Conservation (phyloP, 2,888 invertebrate species). For the Sarcophaga carnaria region DNA sequence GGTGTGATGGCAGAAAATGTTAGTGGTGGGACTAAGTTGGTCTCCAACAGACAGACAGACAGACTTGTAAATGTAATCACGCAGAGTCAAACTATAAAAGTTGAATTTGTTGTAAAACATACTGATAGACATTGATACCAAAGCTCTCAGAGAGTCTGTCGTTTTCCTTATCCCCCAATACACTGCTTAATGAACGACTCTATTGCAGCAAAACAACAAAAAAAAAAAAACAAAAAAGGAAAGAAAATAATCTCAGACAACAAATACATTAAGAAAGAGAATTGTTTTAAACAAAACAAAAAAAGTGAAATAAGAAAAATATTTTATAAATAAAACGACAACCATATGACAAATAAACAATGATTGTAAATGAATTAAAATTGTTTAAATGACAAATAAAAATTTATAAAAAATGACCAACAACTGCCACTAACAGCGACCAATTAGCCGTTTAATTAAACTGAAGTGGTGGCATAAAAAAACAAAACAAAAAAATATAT, state of each 20-base stretch:
- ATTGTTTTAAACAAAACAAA: not conserved
- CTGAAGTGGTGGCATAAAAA: slow-evolving; percentile 40
- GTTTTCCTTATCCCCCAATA: not conserved
- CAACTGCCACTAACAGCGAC: slow-evolving; percentile 59
- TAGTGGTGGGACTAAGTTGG: not conserved
- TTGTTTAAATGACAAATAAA: slow-evolving; percentile 62
- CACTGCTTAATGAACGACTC: not conserved
- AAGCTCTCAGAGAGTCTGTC: slow-evolving; percentile 4
- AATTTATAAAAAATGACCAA: slow-evolving; percentile 60
- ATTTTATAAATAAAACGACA: slow-evolving; percentile 4
- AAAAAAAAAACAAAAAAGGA: not conserved
- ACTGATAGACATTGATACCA: slow-evolving; percentile 38
- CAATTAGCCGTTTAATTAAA: slow-evolving; percentile 68
- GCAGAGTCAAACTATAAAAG: slow-evolving; percentile 43
- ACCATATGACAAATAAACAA: slow-evolving; percentile 61
- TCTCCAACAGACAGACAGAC: not conserved
- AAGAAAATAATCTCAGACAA: not conserved
- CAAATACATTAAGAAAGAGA: no score
- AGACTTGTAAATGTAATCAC: slow-evolving; percentile 59
- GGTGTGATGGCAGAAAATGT: not conserved
- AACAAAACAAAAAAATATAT: slow-evolving; percentile 15
- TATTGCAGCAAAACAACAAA: slow-evolving; percentile 24
- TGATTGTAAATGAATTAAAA: slow-evolving; percentile 67
- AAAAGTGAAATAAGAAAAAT: slow-evolving; percentile 1
- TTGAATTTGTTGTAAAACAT: slow-evolving; percentile 51